These are phyloP conservation scores for Junonia oenone DNA, from an alignment of 2,888 invertebrate species.

Conservation along the genomic window DNA sequence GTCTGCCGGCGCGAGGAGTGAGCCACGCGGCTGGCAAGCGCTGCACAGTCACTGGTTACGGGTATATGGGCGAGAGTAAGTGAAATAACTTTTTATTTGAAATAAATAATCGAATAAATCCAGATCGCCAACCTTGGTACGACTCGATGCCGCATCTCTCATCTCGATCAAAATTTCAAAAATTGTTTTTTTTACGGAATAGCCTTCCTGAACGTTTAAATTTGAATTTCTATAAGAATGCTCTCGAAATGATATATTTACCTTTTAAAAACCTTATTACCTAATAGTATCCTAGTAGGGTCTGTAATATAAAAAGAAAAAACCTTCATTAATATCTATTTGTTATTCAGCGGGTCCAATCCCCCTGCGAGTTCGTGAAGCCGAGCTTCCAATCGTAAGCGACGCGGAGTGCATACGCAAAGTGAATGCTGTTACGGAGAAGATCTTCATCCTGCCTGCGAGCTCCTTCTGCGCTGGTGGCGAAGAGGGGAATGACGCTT, in stretches of 20 bases:
- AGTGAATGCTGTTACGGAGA: conserved; percentile 96
- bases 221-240: too few species aligned
- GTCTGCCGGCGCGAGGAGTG: conserved; percentile 92
- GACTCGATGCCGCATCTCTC: too few species aligned
- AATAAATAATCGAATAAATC: too few species aligned
- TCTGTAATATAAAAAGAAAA: too few species aligned
- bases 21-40: conserved; percentile 93
- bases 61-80: conserved; percentile 96
- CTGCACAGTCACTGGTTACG: conserved; percentile 96
- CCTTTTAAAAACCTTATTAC: too few species aligned
- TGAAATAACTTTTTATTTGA: conserved; percentile 14
- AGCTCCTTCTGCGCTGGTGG: conserved; percentile 97
- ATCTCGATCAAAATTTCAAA: too few species aligned
- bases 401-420: conserved; percentile 95
- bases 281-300: too few species aligned
- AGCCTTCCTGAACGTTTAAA: too few species aligned
- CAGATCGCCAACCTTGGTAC: too few species aligned
- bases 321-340: too few species aligned
- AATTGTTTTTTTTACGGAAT: too few species aligned
- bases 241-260: too few species aligned
- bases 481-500: conserved; percentile 93
- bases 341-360: conserved; percentile 90
- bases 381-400: conserved; percentile 94
- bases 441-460: conserved; percentile 94
- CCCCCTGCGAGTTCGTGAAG: conserved; percentile 92